Evolutionary conservation across 2,113 vertebrate species (phyloP), one percentile per base, ranked within the genome.

Genomic region (Larimichthys crocea): DNA sequence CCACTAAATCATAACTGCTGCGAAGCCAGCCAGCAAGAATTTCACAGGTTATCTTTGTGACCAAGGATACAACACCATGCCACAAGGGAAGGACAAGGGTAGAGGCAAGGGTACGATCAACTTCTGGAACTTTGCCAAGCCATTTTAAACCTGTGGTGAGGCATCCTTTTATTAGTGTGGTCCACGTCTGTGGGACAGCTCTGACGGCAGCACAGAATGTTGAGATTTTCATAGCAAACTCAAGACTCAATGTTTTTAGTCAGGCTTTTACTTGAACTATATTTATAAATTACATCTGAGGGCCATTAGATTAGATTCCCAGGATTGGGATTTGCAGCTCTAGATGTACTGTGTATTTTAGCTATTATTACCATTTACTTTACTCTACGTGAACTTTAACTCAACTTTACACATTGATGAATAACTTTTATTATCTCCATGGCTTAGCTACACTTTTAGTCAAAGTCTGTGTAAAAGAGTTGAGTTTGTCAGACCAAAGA

Each of bases 41-140:
- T 90, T 91, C 86, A 90, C 88, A 89, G 72, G 85, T 82, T 90
- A 92, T 92, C 81, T 92, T 90, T 90, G 62, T 82, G 52, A 62
- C 65, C 72, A 86, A 88, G 81, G 78, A 86, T 67, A 74, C 42
- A 60, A 17, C 5, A 11, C 31, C 20, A 42, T 64, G 75, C 76
- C 71, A 77, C 46, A 72, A 74, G 5, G 42, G 57, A 70, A 63
- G 59, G 67, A 48, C 72, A 71, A 59, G 72, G 70, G 50, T 17
- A 73, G 35, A 52, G 46, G 20, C 26, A 83, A 74, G 40, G 49
- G 17, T 52, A 75, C 22, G 20, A 4, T 6, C 46, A n/a, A 69
- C 24, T 64, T 35, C 22, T 57, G 55, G 10, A 60, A 44, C 15
- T 44, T 14, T 5, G 31, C 4, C 10, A 29, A 44, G 10, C 31